Evolutionary conservation across 2,888 invertebrate species (phyloP), one percentile per base, ranked within the genome.

Genomic region (Sclerodermus sp.): DNA sequence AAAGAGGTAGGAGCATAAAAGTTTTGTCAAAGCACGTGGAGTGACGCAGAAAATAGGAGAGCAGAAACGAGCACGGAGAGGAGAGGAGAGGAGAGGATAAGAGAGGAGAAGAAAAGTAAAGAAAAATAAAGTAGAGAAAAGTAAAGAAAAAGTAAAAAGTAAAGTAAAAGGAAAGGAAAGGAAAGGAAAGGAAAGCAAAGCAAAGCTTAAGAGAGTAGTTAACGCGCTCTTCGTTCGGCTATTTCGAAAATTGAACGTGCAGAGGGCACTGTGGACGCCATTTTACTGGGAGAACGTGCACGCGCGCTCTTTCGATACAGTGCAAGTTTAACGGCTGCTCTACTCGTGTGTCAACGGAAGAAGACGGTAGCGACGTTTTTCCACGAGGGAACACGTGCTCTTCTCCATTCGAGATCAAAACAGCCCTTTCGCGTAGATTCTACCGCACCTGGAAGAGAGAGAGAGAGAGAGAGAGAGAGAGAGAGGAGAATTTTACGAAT

Each of bases 91-190:
- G 41, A n/a, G 13, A 15, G 12, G 1, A n/a, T 17, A 42, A 31
- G 34, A 34, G 43, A 16, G 32, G 23, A 47, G 39, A 42, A 44
- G 29, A 36, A n/a, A 40, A 34, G 4, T n/a, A 40, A 34, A 39
- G 1, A 39, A 42, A 45, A 38, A 32, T 16, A 37, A 36, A 16
- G 30, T 9, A 16, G 9, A 29, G 30, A 30, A 30, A 45, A 39
- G 9, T 29, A 44, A 17, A 38, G 45, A 41, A 34, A 32, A 9
- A 23, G 40, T 44, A 13, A 44, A 14, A 29, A 30, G 10, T 12
- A 13, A 12, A 34, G 12, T 8, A 12, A 12, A 34, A 4, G 10
- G 34, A 34, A 12, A 4, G n/a, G 13, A 34, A 12, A 4, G n/a
- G 34, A 34, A 13, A 12, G 34, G 3, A 23, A 5, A 23, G 23